These are phyloP conservation scores for Hafferia zeledoni DNA, from an alignment of 2,797 vertebrate genomes.

Conservation along the genomic window DNA sequence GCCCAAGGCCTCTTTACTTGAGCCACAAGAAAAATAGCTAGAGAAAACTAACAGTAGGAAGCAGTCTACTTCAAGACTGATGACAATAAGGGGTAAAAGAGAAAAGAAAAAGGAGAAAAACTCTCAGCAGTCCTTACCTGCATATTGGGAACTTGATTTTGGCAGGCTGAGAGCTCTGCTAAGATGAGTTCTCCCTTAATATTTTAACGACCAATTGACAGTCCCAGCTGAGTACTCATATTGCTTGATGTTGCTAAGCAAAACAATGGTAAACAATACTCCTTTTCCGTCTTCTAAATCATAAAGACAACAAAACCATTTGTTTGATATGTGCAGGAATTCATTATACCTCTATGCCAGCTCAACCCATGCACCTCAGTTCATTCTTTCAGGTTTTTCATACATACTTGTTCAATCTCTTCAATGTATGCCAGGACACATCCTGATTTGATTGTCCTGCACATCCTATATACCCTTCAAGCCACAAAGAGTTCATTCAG, in stretches of 20 bases:
- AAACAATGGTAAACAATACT: conserved; percentile 50
- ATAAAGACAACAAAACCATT: conserved; percentile 42
- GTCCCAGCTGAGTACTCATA: conserved; percentile 41
- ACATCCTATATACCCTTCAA: not conserved
- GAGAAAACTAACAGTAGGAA: not conserved
- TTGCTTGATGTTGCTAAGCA: conserved; percentile 70
- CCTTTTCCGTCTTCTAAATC: conserved; percentile 48
- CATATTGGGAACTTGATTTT: conserved; percentile 29
- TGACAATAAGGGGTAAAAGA: not conserved
- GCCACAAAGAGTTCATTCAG: not conserved
- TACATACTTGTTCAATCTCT: not conserved
- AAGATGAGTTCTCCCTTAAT: conserved; percentile 66
- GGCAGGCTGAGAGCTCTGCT: conserved; percentile 32
- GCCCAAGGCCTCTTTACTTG: not conserved
- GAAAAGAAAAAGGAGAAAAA: conserved; percentile 30
- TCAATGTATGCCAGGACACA: not conserved
- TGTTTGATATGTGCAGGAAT: conserved; percentile 49
- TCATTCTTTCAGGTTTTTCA: not conserved
- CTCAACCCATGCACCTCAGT: not conserved
- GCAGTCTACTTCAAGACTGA: not conserved
- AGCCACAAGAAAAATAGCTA: not conserved
- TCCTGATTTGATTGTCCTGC: not conserved
- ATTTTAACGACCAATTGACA: conserved; percentile 72
- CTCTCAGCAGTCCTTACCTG: not conserved
- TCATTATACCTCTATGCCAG: conserved; percentile 4